Percentiles rank a stretch among this genome's conserved stretches.
Evolutionary conservation across 2,888 invertebrate genomes (phyloP).

Genomic region (Didymodactylos carnosus): DNA sequence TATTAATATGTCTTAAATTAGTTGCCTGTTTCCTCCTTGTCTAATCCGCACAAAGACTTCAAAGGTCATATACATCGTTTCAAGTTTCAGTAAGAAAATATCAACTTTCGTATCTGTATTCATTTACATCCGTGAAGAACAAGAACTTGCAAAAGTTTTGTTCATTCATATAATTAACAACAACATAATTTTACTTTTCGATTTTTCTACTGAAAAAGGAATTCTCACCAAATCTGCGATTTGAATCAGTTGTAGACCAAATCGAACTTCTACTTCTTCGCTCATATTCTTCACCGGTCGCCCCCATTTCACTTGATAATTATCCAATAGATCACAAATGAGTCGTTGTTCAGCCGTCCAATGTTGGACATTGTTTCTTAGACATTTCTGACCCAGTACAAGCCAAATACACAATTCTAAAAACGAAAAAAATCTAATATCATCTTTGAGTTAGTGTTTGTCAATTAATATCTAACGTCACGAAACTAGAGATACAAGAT

Average conservation of each 20-base stretch:
- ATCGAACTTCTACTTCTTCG: slow-evolving; percentile 11
- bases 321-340: slow-evolving; percentile 8
- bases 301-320: slow-evolving; percentile 14
- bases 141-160: too few species aligned
- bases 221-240: slow-evolving; percentile 6
- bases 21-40: too few species aligned
- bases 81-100: too few species aligned
- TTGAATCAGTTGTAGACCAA: slow-evolving; percentile 12
- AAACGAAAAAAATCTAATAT: too few species aligned
- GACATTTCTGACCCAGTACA: not conserved
- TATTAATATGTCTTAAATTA: too few species aligned
- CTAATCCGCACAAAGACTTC: too few species aligned
- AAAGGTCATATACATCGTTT: too few species aligned
- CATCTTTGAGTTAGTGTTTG: too few species aligned
- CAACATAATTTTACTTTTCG: not conserved
- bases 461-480: too few species aligned
- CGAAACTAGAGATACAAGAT: not conserved
- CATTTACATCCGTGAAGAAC: too few species aligned
- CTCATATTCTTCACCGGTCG: slow-evolving; percentile 9
- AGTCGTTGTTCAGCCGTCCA: slow-evolving; percentile 8
- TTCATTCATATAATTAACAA: not conserved
- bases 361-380: not conserved
- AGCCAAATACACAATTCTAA: too few species aligned
- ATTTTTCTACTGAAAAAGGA: not conserved
- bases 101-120: too few species aligned